phyloP scores from a whole-genome alignment of 2,888 invertebrate species.

The Eretmocerus hayati region DNA sequence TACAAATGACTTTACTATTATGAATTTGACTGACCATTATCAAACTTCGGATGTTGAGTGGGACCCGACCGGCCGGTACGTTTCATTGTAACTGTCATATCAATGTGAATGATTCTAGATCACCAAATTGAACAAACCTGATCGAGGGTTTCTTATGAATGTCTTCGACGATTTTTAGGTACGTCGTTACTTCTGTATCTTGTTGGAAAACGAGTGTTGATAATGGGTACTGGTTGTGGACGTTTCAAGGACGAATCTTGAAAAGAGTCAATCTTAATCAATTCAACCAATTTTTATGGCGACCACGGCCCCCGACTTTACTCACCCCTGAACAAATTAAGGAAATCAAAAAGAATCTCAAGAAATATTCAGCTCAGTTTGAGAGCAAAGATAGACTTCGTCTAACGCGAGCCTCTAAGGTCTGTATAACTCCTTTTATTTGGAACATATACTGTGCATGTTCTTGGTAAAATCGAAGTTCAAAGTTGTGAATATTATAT shows the following conservation, averaged over 20 bases:
- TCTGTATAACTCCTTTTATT: constrained; percentile 27
- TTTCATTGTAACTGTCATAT: neutral
- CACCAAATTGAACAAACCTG: neutral
- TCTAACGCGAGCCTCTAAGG: constrained; percentile 85
- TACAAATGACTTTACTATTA: constrained; percentile 90
- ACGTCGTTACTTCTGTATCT: constrained; percentile 90
- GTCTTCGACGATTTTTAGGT: constrained; percentile 40
- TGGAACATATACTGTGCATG: neutral
- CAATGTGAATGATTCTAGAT: neutral
- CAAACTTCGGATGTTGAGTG: constrained; percentile 94
- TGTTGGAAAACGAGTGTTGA: constrained; percentile 94
- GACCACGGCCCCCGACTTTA: constrained; percentile 85
- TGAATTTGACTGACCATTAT: constrained; percentile 91
- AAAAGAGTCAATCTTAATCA: constrained; percentile 81
- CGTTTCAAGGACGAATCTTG: constrained; percentile 83
- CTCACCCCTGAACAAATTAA: constrained; percentile 79
- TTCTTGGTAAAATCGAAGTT: neutral
- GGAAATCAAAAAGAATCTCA: constrained; percentile 95
- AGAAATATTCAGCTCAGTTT: constrained; percentile 93
- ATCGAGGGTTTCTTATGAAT: no score
- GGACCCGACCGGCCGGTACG: constrained; percentile 92
- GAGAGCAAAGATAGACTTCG: constrained; percentile 94
- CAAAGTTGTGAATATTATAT: no score
- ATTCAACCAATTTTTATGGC: constrained; percentile 92
- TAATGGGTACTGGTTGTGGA: constrained; percentile 92